Conservation (phyloP, 2,113 vertebrate species). For the Gymnarchus niloticus region DNA sequence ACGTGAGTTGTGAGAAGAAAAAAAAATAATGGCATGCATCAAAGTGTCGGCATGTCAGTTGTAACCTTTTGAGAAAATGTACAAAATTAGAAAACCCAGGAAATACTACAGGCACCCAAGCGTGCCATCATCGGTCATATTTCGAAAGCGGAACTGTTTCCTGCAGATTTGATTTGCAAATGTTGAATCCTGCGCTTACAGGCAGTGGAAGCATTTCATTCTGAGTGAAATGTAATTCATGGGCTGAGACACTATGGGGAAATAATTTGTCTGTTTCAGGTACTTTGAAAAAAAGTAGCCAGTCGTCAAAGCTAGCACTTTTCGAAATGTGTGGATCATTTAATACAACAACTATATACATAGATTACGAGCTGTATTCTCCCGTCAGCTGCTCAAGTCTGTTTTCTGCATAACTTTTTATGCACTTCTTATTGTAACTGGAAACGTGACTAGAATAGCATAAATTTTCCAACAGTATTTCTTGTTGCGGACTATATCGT, state of each 20-base stretch:
- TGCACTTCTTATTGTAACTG: too few relatives aligned
- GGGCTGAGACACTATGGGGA: constrained; percentile 14
- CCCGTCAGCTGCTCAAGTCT: too few relatives aligned
- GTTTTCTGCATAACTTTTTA: too few relatives aligned
- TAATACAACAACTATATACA: too few relatives aligned
- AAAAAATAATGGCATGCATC: constrained; percentile 43
- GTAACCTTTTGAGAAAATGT: constrained; percentile 47
- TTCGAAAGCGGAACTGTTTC: constrained; percentile 31
- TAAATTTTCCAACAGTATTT: too few relatives aligned
- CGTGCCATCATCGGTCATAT: constrained; percentile 42
- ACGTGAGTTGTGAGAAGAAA: constrained; percentile 37
- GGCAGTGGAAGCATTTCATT: constrained; percentile 15
- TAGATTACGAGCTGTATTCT: too few relatives aligned
- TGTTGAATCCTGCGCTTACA: constrained; percentile 30
- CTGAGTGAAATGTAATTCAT: constrained; percentile 31
- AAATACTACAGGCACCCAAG: constrained; percentile 28
- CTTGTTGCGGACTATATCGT: too few relatives aligned
- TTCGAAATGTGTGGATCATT: background rate
- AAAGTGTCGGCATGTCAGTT: constrained; percentile 47
- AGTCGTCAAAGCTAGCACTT: constrained; percentile 27
- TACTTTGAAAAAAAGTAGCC: constrained; percentile 34
- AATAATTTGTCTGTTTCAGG: constrained; percentile 23
- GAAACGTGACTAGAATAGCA: too few relatives aligned
- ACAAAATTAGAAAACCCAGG: constrained; percentile 39
- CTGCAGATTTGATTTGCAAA: constrained; percentile 39